Conservation (phyloP, 2,113 vertebrate species). For the Neogale vison region DNA sequence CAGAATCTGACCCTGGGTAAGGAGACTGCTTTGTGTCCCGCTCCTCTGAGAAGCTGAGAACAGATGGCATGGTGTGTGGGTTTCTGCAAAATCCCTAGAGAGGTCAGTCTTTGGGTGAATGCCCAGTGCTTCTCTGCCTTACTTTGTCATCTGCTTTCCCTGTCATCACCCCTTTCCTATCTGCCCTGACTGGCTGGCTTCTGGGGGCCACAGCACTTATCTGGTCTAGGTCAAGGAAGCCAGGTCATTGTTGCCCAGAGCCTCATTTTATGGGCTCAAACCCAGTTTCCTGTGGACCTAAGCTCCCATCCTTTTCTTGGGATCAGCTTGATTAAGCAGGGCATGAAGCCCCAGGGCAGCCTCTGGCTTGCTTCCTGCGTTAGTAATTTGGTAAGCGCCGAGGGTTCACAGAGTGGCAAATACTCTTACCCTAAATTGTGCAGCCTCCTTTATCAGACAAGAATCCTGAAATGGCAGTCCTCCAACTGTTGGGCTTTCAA, state of each 20-base stretch:
- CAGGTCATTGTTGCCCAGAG: neutral
- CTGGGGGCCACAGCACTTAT: neutral
- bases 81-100: neutral
- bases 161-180: neutral
- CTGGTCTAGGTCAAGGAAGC: neutral
- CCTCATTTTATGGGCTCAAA: neutral
- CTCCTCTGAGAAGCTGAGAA: neutral
- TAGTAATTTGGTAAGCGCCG: neutral
- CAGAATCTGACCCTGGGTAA: neutral
- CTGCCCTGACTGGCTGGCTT: neutral
- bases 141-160: neutral
- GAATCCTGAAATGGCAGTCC: constrained; percentile 62
- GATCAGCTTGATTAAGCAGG: neutral
- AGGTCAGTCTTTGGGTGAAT: neutral
- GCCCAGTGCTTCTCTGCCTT: neutral
- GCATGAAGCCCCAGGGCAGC: neutral
- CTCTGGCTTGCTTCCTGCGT: neutral
- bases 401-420: neutral
- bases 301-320: neutral
- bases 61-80: neutral
- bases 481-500: constrained; percentile 62
- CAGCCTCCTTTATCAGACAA: constrained; percentile 67
- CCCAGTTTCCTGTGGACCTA: neutral
- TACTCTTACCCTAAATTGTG: neutral
- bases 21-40: neutral